Conservation (phyloP, 2,113 vertebrate genomes). For the Anolis carolinensis region DNA sequence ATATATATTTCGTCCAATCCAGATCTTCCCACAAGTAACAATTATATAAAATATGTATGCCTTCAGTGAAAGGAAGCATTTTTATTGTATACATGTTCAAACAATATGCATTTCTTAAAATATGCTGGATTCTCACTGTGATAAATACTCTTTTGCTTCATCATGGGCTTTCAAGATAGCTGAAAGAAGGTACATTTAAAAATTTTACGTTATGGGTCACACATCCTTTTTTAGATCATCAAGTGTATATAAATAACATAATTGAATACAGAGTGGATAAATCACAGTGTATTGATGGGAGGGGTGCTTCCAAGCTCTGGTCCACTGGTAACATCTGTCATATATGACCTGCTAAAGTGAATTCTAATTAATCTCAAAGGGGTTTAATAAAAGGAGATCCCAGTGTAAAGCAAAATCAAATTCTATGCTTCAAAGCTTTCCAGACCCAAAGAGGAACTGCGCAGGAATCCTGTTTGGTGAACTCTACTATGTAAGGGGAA, state of each 20-base stretch:
- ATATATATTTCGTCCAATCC: conserved; percentile 80
- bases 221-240: conserved; percentile 17
- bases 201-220: conserved; percentile 54
- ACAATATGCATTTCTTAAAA: conserved; percentile 70
- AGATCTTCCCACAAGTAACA: conserved; percentile 79
- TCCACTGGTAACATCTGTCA: too few species aligned
- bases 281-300: conserved; percentile 35
- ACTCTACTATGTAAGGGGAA: conserved; percentile 52
- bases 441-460: not conserved
- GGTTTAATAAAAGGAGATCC: not conserved
- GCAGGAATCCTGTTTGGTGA: not conserved
- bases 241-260: conserved; percentile 56
- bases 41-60: conserved; percentile 81
- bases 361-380: conserved; percentile 10
- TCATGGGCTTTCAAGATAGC: conserved; percentile 25
- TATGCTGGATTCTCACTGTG: conserved; percentile 64
- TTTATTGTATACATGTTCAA: conserved; percentile 80
- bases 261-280: conserved; percentile 50
- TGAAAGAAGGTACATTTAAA: conserved; percentile 25
- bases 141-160: conserved; percentile 46
- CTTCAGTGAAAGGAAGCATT: conserved; percentile 82
- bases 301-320: not conserved
- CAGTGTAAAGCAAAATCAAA: not conserved
- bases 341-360: not conserved
- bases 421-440: not conserved